phyloP scores from a whole-genome alignment of 2,113 vertebrate genomes.

The Stegastes partitus region DNA sequence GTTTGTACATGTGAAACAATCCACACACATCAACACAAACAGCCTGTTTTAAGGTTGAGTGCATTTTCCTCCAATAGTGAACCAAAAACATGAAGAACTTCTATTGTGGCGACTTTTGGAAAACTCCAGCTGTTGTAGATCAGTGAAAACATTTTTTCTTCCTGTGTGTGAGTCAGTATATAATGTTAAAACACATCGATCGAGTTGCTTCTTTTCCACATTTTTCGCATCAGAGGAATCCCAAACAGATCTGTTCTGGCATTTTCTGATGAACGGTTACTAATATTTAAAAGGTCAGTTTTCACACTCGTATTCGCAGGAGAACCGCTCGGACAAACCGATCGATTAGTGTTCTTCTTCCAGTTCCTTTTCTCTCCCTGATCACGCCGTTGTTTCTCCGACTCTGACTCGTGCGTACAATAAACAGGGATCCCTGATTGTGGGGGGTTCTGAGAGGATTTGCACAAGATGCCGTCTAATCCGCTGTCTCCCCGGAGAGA shows the following conservation, averaged over 20 bases:
- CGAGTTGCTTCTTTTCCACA: too few relatives aligned
- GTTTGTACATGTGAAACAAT: too few relatives aligned
- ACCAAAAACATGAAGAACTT: too few relatives aligned
- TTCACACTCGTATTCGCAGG: neutral
- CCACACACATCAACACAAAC: too few relatives aligned
- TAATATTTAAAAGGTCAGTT: neutral
- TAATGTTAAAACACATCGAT: too few relatives aligned
- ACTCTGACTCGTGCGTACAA: slow-evolving; percentile 11
- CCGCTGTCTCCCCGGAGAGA: slow-evolving; percentile 73
- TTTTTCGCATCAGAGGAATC: neutral
- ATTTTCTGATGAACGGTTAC: neutral
- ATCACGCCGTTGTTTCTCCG: neutral
- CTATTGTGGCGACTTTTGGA: too few relatives aligned
- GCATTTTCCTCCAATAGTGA: too few relatives aligned
- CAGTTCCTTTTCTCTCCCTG: neutral
- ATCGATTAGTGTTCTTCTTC: too few relatives aligned
- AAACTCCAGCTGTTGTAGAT: too few relatives aligned
- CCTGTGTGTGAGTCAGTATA: too few relatives aligned
- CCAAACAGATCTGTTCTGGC: neutral
- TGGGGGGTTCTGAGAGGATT: slow-evolving; percentile 43
- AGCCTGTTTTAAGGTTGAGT: too few relatives aligned
- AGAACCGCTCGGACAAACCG: neutral
- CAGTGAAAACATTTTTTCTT: too few relatives aligned
- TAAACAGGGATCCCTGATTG: slow-evolving; percentile 39
- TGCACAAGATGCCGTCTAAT: slow-evolving; percentile 66